Evolutionary conservation across 2,797 vertebrate species (phyloP).

Genomic region (Bryconaethiops microstoma): DNA sequence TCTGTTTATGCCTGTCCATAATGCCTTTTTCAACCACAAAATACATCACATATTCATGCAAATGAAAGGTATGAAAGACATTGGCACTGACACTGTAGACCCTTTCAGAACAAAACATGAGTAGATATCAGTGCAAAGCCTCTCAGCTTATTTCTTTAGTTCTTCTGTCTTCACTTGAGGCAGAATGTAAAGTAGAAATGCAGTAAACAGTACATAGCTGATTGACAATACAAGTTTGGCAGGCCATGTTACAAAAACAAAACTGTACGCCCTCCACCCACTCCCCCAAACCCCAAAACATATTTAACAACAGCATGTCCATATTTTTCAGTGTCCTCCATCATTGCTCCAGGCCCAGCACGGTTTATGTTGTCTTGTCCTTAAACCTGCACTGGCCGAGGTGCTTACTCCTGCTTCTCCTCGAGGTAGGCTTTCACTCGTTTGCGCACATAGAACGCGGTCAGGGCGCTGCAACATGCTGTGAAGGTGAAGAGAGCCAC

Average conservation of each 20-base stretch:
- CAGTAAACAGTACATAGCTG: slow-evolving; percentile 43
- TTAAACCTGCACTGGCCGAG: slow-evolving; percentile 32
- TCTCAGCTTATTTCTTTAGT: neutral
- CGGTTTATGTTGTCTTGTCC: neutral
- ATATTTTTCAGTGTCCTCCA: slow-evolving; percentile 51
- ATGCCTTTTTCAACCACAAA: slow-evolving; percentile 26
- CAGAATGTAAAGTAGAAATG: slow-evolving; percentile 39
- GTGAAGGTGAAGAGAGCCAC: slow-evolving; percentile 87
- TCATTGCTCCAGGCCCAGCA: slow-evolving; percentile 57
- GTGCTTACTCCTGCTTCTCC: slow-evolving; percentile 74
- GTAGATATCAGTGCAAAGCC: slow-evolving; percentile 8
- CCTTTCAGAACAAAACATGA: neutral
- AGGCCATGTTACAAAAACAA: slow-evolving; percentile 64
- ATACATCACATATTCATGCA: slow-evolving; percentile 16
- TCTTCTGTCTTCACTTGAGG: slow-evolving; percentile 26
- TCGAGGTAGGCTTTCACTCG: slow-evolving; percentile 78
- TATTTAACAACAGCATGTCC: slow-evolving; percentile 60
- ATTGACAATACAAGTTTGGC: slow-evolving; percentile 64
- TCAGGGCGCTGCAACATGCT: slow-evolving; percentile 85
- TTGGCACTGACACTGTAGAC: slow-evolving; percentile 18
- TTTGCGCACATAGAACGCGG: slow-evolving; percentile 83
- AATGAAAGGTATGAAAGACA: slow-evolving; percentile 7
- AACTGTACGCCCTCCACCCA: slow-evolving; percentile 45
- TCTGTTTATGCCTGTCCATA: neutral
- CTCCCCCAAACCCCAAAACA: slow-evolving; percentile 49